These are phyloP conservation scores for Strix aluco DNA, from an alignment of 2,113 vertebrate species.

Conservation along the genomic window DNA sequence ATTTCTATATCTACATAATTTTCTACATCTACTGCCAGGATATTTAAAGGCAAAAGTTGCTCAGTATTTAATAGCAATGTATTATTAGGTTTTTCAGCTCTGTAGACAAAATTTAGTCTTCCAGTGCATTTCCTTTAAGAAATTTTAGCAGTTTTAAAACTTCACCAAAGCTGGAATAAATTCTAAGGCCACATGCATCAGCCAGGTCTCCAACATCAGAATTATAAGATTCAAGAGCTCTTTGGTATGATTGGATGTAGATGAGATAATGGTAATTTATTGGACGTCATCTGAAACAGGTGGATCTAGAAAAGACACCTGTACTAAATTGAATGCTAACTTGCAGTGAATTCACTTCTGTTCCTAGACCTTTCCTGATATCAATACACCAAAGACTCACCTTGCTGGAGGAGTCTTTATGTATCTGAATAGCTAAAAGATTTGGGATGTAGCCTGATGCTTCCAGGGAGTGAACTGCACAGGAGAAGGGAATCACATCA, in stretches of 20 bases:
- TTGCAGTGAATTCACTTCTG: not conserved
- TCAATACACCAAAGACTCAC: not conserved
- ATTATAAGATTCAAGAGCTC: not conserved
- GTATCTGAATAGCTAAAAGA: not conserved
- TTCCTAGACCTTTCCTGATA: not conserved
- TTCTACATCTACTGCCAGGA: not conserved
- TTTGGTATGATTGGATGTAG: not conserved
- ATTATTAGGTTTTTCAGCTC: not conserved
- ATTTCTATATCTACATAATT: not conserved
- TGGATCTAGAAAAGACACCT: not conserved
- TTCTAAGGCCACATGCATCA: not conserved
- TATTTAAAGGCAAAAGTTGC: not conserved
- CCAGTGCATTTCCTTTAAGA: not conserved
- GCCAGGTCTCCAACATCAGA: not conserved
- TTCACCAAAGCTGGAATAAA: not conserved
- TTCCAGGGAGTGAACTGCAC: not conserved
- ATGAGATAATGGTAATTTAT: not conserved
- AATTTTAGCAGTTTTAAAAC: not conserved
- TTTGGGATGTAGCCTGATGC: not conserved
- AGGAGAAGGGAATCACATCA: not conserved
- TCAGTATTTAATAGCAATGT: not conserved
- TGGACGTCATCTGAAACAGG: not conserved
- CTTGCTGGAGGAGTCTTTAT: not conserved
- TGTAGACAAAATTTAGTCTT: not conserved
- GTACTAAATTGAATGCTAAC: not conserved